Percentiles rank a stretch among this genome's conserved stretches.
These are phyloP conservation scores for Dioctria linearis DNA, from an alignment of 2,888 invertebrate genomes.

Conservation along the genomic window DNA sequence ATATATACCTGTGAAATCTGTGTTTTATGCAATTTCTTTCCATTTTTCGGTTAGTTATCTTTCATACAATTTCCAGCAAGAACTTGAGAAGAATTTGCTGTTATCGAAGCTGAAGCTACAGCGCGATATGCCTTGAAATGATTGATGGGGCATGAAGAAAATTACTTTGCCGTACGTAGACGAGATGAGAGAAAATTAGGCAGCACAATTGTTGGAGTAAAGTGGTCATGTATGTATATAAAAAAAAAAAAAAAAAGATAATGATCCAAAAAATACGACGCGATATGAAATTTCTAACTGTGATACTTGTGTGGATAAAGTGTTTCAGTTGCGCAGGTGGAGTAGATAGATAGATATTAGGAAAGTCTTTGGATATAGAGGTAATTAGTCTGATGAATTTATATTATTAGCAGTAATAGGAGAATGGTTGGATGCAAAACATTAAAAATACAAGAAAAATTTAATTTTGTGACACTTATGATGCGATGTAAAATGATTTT, in stretches of 20 bases:
- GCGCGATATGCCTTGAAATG: slow-evolving; percentile 8
- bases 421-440: too few relatives aligned
- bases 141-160: slow-evolving; percentile 43
- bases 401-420: not conserved
- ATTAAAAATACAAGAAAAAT: too few relatives aligned
- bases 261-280: slow-evolving; percentile 22
- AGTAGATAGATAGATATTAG: too few relatives aligned
- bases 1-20: not conserved
- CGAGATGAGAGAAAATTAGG: slow-evolving; percentile 27
- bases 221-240: slow-evolving; percentile 16
- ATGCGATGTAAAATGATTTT: too few relatives aligned
- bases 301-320: slow-evolving; percentile 20
- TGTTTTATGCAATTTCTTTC: slow-evolving; percentile 38
- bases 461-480: too few relatives aligned
- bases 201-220: not conserved
- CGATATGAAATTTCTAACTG: not conserved
- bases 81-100: slow-evolving; percentile 20
- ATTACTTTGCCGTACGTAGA: not conserved
- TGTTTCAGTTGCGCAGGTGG: slow-evolving; percentile 5
- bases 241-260: slow-evolving; percentile 28
- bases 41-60: slow-evolving; percentile 49
- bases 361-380: not conserved
- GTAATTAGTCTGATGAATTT: not conserved
- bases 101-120: slow-evolving; percentile 13
- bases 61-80: slow-evolving; percentile 32